Conservation (phyloP, 2,113 vertebrate species). For the Archocentrus centrarchus region DNA sequence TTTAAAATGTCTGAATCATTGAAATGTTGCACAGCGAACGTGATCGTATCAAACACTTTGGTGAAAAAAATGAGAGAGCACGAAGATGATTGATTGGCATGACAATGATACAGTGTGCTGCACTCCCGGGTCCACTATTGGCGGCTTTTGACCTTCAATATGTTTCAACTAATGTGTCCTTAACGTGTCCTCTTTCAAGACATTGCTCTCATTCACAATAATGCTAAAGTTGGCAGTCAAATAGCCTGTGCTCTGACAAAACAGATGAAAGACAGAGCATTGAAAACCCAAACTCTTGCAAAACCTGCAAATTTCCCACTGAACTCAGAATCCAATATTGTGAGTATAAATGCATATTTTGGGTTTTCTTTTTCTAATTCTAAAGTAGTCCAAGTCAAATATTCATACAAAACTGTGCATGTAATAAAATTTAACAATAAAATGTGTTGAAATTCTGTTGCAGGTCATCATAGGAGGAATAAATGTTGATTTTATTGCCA, state of each 20-base stretch:
- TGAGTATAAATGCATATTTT: conserved; percentile 50
- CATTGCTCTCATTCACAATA: conserved; percentile 90
- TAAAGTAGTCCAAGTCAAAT: conserved; percentile 4
- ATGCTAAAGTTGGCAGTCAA: conserved; percentile 88
- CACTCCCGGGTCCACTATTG: not conserved
- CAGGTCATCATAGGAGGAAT: conserved; percentile 91
- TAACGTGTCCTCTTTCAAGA: conserved; percentile 75
- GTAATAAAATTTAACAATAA: not conserved
- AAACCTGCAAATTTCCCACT: conserved; percentile 21
- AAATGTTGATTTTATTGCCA: conserved; percentile 91
- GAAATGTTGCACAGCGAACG: not conserved
- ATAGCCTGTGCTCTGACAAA: conserved; percentile 86
- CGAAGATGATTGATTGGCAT: not conserved
- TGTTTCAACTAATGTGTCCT: conserved; percentile 14
- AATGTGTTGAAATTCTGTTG: conserved; percentile 13
- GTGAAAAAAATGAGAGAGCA: not conserved
- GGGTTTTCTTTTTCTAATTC: not conserved
- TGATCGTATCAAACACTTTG: not conserved
- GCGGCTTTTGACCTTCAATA: not conserved
- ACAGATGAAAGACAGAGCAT: conserved; percentile 50
- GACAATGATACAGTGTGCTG: not conserved
- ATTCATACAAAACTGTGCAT: not conserved
- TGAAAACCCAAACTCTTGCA: not conserved
- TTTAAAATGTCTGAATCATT: conserved; percentile 45
- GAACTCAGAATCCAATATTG: conserved; percentile 52